These are phyloP conservation scores for Mixornis gularis DNA, from an alignment of 2,113 vertebrate species.

Conservation along the genomic window DNA sequence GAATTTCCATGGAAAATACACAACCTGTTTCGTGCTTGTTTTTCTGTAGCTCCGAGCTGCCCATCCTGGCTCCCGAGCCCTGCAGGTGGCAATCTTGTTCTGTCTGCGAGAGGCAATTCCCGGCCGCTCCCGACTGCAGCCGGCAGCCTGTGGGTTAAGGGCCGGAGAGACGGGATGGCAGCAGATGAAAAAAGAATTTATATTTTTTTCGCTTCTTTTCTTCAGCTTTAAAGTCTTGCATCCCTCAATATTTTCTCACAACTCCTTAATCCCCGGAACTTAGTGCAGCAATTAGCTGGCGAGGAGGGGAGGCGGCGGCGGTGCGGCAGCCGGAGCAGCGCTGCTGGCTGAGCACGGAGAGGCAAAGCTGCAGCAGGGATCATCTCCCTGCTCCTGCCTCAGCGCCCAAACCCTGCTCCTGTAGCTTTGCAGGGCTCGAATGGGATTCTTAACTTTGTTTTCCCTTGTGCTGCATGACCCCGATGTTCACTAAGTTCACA, in stretches of 20 bases:
- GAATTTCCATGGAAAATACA: background rate
- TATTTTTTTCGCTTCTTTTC: background rate
- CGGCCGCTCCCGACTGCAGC: fast-evolving
- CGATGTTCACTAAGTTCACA: fast-evolving
- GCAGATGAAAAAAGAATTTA: background rate
- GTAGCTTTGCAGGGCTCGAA: background rate
- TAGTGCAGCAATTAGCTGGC: background rate
- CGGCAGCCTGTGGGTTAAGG: background rate
- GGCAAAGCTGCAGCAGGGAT: background rate
- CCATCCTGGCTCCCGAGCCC: background rate
- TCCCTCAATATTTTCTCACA: background rate
- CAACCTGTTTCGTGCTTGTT: background rate
- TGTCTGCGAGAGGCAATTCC: background rate
- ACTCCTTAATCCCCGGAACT: background rate
- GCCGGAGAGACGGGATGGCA: background rate
- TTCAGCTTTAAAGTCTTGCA: constrained; percentile 14
- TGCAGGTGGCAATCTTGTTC: constrained; percentile 69
- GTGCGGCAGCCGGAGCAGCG: background rate
- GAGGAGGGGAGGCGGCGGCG: background rate
- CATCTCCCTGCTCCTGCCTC: background rate
- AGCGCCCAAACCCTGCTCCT: background rate
- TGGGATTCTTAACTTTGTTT: background rate
- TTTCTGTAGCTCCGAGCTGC: background rate
- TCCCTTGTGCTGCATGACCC: background rate
- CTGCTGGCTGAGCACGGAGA: background rate